Base-by-base conservation (phyloP, 2,113 vertebrate genomes). In the Ptilonorhynchus violaceus region DNA sequence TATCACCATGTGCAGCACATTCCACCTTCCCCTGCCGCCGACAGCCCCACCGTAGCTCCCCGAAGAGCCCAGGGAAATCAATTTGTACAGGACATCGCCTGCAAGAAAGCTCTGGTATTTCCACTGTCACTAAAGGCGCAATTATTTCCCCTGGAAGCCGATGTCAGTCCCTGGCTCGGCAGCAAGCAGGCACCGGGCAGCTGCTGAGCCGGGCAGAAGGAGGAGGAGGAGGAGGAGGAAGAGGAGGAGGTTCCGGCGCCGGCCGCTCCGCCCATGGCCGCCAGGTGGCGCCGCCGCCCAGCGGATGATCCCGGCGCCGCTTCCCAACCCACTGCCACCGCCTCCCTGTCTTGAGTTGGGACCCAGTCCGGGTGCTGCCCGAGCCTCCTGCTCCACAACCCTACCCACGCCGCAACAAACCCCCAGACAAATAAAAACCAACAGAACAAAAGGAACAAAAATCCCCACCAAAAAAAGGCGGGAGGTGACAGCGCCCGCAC, bases 251-350 rank as follows among this genome's bases (percentile, higher is more conserved):
- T 27, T 33, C 1, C 11, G 12, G 19, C 1, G 25, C 31, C 22
- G 18, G 47, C 59, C 6, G n/a, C 21, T 20, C 77, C 31, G 5
- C 12, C 24, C 3, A 3, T 7, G 15, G 37, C 92, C 95, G 55
- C 78, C 82, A 88, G 95, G 75, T 95, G 95, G 86, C 89, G 83
- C 89, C 24, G 83, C 83, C 60, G 78, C 74, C 66, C 92, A 64
- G 64, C 69, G 55, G 49, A 96, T 92, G 89, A 13, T 1, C 44
- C 25, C 5, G 21, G 4, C 4, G 56, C 74, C 46, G 10, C 50
- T 25, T 35, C 35, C 69, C 68, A 21, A 11, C 15, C 14, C 46
- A 1, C n/a, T 35, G 35, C 23, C 47, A 4, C 27, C 22, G 30
- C 21, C 60, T 24, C 3, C 9, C 7, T 0, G 19, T 2, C 58